Conservation (phyloP, 2,797 vertebrate genomes). For the Babyrousa celebensis region DNA sequence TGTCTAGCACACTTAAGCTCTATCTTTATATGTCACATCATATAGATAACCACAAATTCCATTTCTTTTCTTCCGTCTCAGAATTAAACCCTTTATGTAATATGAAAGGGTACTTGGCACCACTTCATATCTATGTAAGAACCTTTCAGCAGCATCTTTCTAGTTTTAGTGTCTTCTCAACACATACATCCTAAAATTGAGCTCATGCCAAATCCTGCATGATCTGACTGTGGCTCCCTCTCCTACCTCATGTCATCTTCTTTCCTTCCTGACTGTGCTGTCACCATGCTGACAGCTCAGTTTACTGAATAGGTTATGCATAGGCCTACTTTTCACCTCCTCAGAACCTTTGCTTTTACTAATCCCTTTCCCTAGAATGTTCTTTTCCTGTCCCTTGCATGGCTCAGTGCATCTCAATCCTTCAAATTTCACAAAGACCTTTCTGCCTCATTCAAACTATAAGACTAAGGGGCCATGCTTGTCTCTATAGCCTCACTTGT, state of each 20-base stretch:
- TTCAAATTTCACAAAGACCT: background rate
- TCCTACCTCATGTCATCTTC: rapidly evolving
- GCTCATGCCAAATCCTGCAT: rapidly evolving
- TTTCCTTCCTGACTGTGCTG: no score
- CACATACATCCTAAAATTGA: rapidly evolving
- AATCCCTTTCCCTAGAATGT: background rate
- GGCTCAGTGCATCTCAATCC: background rate
- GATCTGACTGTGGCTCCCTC: background rate
- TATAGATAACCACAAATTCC: no score
- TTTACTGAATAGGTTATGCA: rapidly evolving
- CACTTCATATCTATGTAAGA: background rate
- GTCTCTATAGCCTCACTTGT: background rate
- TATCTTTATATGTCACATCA: background rate
- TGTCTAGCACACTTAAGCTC: background rate
- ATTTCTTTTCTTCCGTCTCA: background rate
- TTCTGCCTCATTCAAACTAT: background rate
- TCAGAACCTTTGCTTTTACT: background rate
- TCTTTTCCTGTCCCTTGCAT: background rate
- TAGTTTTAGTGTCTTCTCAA: background rate
- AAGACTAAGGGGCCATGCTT: no score
- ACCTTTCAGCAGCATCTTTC: background rate
- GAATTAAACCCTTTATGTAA: background rate
- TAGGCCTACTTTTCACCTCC: background rate
- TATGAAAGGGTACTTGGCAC: background rate
- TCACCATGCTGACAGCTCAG: background rate